phyloP scores from a whole-genome alignment of 2,797 vertebrate species.

The Forpus xanthops region DNA sequence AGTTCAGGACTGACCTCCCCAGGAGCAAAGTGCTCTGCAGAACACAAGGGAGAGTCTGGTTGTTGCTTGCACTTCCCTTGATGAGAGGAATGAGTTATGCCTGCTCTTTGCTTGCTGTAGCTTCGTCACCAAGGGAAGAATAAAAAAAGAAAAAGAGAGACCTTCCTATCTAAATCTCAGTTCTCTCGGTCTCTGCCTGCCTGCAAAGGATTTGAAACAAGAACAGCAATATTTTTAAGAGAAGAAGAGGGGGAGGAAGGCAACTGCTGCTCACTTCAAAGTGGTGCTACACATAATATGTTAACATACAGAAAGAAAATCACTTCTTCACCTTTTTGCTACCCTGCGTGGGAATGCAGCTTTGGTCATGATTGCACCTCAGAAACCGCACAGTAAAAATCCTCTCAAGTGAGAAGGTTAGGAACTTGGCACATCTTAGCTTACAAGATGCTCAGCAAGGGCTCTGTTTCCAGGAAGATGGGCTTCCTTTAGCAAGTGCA shows the following conservation, averaged over 20 bases:
- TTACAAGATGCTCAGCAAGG: constrained; percentile 21
- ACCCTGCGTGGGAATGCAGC: background rate
- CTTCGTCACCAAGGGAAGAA: background rate
- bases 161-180: background rate
- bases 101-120: background rate
- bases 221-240: background rate
- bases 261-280: constrained; percentile 16
- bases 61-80: constrained; percentile 9
- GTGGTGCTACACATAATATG: background rate
- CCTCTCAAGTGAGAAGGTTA: constrained; percentile 39
- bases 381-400: constrained; percentile 7
- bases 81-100: background rate
- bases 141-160: too few species aligned
- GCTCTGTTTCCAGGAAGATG: background rate
- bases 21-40: background rate
- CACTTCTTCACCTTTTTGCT: constrained; percentile 34
- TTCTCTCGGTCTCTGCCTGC: background rate
- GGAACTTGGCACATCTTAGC: background rate
- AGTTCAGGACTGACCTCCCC: background rate
- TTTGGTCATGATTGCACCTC: constrained; percentile 17
- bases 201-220: background rate
- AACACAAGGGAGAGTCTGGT: background rate
- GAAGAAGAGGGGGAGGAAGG: background rate
- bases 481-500: background rate
- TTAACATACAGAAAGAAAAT: constrained; percentile 32